Evolutionary conservation across 2,113 vertebrate species (phyloP), one percentile per base, ranked within the genome.

Genomic region (Ceyx margarethae): DNA sequence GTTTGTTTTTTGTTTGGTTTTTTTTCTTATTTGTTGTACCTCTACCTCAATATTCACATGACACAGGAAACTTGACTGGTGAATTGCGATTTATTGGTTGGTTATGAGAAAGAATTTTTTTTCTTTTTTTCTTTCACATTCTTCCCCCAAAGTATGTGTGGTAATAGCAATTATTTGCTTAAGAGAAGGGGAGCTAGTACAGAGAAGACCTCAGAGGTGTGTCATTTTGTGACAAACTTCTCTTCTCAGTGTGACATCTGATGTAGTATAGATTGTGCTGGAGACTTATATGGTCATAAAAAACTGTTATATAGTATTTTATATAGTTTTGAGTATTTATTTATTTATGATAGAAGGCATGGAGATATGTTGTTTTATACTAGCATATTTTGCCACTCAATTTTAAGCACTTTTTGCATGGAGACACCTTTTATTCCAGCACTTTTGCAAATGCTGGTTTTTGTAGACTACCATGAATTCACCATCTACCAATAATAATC

Each of bases 371-470:
- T 65, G 11, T 31, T 84, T 89, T 87, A 20, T 64, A 48, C 51
- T 45, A 71, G 8, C 5, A 23, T 71, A 74, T 50, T 91, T 95
- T 81, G 77, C 21, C 81, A 46, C 33, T 3, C 37, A 66, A 15
- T 78, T 91, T 81, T 58, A 85, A 54, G 19, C 79, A 50, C 48
- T 46, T 77, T 95, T 94, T 86, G 81, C 69, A 77, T 73, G 68
- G 93, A 89, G 33, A 86, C 18, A 50, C 5, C 31, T 92, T 94
- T 21, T 15, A 54, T 54, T 66, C 11, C 28, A 74, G 5, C 5
- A 62, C 4, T 85, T 82, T 29, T 45, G 18, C 0, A 13, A 65
- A 12, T 72, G 10, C 9, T 46, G 7, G 37, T 81, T 93, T 88
- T 88, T 80, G 72, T 29, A 73, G 1, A 7, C 7, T 68, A 57